A percentile compares a stretch with the other conserved stretches of the same genome.
Conservation (phyloP, 2,888 invertebrate species). For the Dione juno region DNA sequence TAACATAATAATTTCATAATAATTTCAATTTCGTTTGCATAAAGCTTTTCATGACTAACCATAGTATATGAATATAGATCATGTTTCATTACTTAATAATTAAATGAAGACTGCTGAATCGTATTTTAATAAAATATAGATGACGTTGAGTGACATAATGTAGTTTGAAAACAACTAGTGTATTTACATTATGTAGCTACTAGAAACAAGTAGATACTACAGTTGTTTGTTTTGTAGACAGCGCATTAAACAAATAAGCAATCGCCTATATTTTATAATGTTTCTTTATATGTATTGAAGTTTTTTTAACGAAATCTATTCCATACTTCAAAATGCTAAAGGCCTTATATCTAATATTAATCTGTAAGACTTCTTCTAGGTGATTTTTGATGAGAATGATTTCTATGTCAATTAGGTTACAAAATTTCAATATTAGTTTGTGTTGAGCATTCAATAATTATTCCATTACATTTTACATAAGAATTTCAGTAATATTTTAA, state of each 20-base stretch:
- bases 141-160: conserved; percentile 4
- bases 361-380: neutral
- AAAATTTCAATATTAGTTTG: neutral
- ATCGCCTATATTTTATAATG: neutral
- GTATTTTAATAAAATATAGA: neutral
- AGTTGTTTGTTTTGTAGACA: neutral
- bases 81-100: neutral
- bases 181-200: neutral
- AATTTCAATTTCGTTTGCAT: neutral
- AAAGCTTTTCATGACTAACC: neutral
- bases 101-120: neutral
- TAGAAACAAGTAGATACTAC: conserved; percentile 1
- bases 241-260: neutral
- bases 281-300: neutral
- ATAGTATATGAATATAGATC: neutral
- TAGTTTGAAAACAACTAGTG: conserved; percentile 2
- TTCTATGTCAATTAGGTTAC: neutral
- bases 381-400: neutral
- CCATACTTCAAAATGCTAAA: neutral
- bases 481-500: too few species aligned
- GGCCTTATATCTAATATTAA: neutral
- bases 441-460: neutral
- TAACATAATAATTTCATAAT: neutral
- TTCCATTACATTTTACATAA: too few species aligned
- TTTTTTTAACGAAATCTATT: neutral